These are phyloP conservation scores for Lasioglossum villosulum DNA, from an alignment of 2,888 invertebrate genomes.

Conservation along the genomic window DNA sequence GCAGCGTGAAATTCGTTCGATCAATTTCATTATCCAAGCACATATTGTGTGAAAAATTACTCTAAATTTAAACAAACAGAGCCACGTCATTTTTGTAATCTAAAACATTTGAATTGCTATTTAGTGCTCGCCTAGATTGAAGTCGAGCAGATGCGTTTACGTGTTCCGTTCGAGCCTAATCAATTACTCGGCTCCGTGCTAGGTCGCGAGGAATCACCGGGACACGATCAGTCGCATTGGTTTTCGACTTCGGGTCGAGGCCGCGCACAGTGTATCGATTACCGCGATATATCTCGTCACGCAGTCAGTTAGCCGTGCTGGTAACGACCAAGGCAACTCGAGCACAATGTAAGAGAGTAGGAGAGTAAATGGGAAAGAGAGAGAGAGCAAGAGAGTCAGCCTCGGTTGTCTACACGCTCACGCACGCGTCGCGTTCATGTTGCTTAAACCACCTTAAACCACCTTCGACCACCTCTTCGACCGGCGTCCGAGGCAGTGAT, in stretches of 20 bases:
- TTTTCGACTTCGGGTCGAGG: slow-evolving; percentile 70
- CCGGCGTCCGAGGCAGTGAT: slow-evolving; percentile 80
- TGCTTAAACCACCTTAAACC: slow-evolving; percentile 69
- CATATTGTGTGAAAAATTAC: no score
- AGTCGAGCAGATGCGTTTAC: not conserved
- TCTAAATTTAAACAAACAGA: no score
- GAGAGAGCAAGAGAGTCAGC: slow-evolving; percentile 11
- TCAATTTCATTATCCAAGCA: no score
- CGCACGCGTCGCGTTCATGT: slow-evolving; percentile 66
- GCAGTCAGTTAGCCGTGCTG: slow-evolving; percentile 56
- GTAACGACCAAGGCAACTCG: slow-evolving; percentile 54
- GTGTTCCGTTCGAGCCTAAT: not conserved
- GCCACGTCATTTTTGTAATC: no score
- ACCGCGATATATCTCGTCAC: slow-evolving; percentile 68
- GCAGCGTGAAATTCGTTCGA: not conserved
- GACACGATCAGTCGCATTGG: slow-evolving; percentile 57
- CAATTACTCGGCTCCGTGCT: slow-evolving; percentile 6
- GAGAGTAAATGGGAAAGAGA: not conserved
- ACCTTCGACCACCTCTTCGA: slow-evolving; percentile 69
- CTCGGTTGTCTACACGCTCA: slow-evolving; percentile 62
- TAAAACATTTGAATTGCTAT: no score
- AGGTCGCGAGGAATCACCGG: slow-evolving; percentile 43
- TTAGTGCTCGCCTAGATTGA: not conserved
- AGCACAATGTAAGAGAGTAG: slow-evolving; percentile 32
- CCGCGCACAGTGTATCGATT: slow-evolving; percentile 69